Base-by-base conservation (phyloP, 2,113 vertebrate genomes). In the Labeo rohita region DNA sequence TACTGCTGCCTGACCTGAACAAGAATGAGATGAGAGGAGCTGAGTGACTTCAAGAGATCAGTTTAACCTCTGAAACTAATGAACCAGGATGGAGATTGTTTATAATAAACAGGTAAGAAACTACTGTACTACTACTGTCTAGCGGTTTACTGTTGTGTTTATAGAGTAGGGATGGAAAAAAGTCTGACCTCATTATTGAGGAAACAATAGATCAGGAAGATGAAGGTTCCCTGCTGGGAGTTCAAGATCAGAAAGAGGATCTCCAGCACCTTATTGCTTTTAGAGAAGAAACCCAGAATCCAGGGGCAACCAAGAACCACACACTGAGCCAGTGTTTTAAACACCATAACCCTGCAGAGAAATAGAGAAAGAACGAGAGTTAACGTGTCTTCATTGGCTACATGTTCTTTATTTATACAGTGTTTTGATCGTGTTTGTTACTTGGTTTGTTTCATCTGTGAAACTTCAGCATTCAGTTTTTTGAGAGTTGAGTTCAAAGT, bases 401-500 rank as follows among this genome's bases (percentile, higher is more conserved):
- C 0, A 10, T 50, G 5, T 28, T 28, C 21, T 39, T 85, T 45
- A 28, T 61, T 3, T 43, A 18, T 63, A 4, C 18, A 11, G 21
- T 7, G 6, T 52, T 72, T 13, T 0, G 18, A 23, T 21, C 18
- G 28, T 28, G 61, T 28, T 3, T 63, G 78, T 89, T 43, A 94
- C 94, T 92, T 91, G 6, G 88, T 86, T 70, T 91, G 90, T 84
- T 86, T 91, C 4, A 92, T 63, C 23, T 92, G 89, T 23, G 91
- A 90, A 83, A 91, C 85, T 43, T 93, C 90, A 3, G 92, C 92
- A 84, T 89, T 92, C 85, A 93, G 89, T 1, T 92, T 90, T 2
- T 89, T 86, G 70, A 95, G 93, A 78, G 93, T 94, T 12, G 85
- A 85, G 0, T 85, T 68, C 18, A 95, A 91, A 80, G 84, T 92